phyloP scores from a whole-genome alignment of 1,140 invertebrate genomes.

The Orchesella cincta region DNA sequence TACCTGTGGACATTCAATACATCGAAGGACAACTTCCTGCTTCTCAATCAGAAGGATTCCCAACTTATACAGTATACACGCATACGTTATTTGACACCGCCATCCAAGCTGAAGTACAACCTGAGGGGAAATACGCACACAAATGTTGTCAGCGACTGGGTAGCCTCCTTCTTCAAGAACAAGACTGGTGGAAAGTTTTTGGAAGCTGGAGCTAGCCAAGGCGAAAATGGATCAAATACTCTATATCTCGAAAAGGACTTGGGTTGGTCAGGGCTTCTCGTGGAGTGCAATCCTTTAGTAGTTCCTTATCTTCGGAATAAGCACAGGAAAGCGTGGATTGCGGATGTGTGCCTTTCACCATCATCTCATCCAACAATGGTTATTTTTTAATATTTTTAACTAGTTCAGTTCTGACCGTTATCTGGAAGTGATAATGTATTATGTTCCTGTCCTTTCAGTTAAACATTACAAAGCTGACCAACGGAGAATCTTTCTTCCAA shows the following conservation, averaged over 20 bases:
- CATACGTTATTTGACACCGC: background rate
- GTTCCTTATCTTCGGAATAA: slow-evolving; percentile 48
- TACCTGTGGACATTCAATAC: background rate
- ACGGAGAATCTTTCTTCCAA: background rate
- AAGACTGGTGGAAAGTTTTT: slow-evolving; percentile 53
- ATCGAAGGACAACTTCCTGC: background rate
- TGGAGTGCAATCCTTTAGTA: slow-evolving; percentile 53
- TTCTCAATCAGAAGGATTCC: background rate
- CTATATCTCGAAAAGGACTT: slow-evolving; percentile 51
- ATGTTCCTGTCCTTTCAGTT: background rate
- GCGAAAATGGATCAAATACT: slow-evolving; percentile 53
- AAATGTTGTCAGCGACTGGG: background rate
- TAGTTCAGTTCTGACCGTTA: background rate
- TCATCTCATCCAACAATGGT: slow-evolving; percentile 54
- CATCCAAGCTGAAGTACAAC: background rate
- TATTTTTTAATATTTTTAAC: background rate
- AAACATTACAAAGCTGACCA: background rate
- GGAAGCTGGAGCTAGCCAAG: slow-evolving; percentile 54
- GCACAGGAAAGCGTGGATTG: slow-evolving; percentile 51
- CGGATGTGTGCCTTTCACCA: slow-evolving; percentile 51
- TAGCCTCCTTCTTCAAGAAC: background rate
- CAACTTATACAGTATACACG: background rate
- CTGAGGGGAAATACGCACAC: background rate
- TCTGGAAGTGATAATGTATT: background rate
- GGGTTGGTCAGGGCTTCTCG: slow-evolving; percentile 53